A percentile compares a stretch with the other conserved stretches of the same genome.
phyloP scores from a whole-genome alignment of 1,140 invertebrate genomes.

The Dreissena polymorpha region DNA sequence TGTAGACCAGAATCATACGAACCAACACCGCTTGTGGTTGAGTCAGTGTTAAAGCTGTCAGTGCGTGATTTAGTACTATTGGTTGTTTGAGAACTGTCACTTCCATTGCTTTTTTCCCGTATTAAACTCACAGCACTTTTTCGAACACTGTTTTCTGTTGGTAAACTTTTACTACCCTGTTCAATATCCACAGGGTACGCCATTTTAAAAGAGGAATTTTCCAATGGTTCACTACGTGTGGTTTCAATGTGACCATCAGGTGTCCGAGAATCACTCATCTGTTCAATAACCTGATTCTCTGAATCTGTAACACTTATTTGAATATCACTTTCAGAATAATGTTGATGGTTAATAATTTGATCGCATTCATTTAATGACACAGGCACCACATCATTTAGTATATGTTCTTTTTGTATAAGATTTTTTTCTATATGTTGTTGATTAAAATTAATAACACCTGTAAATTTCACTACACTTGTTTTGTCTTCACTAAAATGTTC shows the following conservation, averaged over 20 bases:
- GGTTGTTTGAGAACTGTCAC: conserved; percentile 71
- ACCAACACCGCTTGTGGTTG: conserved; percentile 87
- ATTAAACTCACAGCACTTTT: conserved; percentile 39
- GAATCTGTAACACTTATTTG: conserved; percentile 41
- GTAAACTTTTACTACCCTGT: neutral
- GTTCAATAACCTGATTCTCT: neutral
- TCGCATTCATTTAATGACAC: too few species aligned
- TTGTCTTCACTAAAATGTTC: too few species aligned
- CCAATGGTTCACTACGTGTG: neutral
- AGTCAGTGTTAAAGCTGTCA: conserved; percentile 84
- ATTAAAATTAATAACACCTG: too few species aligned
- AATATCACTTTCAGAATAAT: neutral
- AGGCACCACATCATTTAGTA: too few species aligned
- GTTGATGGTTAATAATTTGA: neutral
- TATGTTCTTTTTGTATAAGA: too few species aligned
- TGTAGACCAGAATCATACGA: conserved; percentile 87
- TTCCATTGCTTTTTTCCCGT: conserved; percentile 68
- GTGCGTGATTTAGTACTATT: conserved; percentile 76
- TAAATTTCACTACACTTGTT: too few species aligned
- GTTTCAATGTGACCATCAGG: neutral
- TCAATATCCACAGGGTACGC: neutral
- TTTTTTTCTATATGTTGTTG: too few species aligned
- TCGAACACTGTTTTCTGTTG: neutral
- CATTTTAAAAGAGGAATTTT: neutral
- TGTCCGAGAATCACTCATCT: neutral